Evolutionary conservation across 1,140 invertebrate genomes (phyloP), one percentile per base, ranked within the genome.

Genomic region (Odontomachus brunneus): DNA sequence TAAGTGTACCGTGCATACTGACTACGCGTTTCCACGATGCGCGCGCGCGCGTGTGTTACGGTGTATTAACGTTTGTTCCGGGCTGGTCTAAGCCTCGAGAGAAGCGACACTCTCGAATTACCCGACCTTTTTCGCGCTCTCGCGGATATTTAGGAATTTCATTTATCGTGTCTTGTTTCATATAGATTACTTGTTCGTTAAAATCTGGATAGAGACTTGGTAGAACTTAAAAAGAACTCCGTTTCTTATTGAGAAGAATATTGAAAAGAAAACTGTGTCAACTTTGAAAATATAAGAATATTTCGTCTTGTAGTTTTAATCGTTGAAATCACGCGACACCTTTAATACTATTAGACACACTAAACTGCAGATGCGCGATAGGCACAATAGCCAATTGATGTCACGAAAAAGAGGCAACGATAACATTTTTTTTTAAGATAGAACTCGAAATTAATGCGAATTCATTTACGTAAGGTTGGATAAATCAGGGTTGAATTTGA

Each of bases 1-100:
- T 73, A 78, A 84, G 75, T 84, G 65, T 84, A 88, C 67, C 76
- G 48, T 88, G 85, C 65, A 87, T 88, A 88, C 59, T 57, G 82
- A 72, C 85, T 87, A 87, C 90, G 82, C 85, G 80, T 89, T 87
- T 85, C 80, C 83, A 78, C 81, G 75, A 87, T 87, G 83, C 84
- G 87, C 63, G 88, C 87, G 83, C 29, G 29, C 29, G n/a, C n/a
- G n/a, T 84, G 84, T 89, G 81, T 84, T 74, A 84, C 48, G 59
- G 38, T 60, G 75, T 69, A 83, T 89, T 86, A 88, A 85, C 85
- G 71, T 82, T 85, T 82, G 63, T 67, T 49, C 60, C 26, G 59
- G 73, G 24, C 29, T 65, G 65, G 63, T 59, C 26, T 76, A 51
- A 63, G 26, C n/a, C 59, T 33, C 14, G 73, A 51, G n/a, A 51